Evolutionary conservation across 2,797 vertebrate species (phyloP).

Genomic region (Bradypus variegatus): DNA sequence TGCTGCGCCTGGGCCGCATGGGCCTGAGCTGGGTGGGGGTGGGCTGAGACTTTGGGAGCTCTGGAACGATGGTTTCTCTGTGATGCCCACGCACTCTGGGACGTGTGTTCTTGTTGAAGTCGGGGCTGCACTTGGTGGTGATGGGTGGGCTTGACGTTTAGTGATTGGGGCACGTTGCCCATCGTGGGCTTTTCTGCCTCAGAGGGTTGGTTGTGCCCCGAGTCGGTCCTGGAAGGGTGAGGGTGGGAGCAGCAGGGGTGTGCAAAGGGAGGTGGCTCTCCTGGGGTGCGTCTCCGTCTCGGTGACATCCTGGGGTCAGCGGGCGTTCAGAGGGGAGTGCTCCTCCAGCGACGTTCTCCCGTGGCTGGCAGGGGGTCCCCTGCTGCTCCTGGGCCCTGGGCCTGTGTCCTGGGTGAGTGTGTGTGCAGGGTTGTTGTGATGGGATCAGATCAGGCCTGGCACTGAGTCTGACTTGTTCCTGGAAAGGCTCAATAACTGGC

Average conservation of each 20-base stretch:
- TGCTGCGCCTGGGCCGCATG: too few species aligned
- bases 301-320: too few species aligned
- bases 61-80: background rate
- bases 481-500: too few species aligned
- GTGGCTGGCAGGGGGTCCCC: background rate
- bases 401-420: background rate
- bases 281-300: accelerated
- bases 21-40: background rate
- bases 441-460: background rate
- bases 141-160: too few species aligned
- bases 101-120: too few species aligned
- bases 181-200: too few species aligned
- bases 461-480: background rate
- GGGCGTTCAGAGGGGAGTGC: too few species aligned
- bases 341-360: too few species aligned
- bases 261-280: background rate
- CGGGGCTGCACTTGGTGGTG: too few species aligned
- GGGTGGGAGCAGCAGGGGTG: background rate
- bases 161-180: too few species aligned
- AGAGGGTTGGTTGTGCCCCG: background rate
- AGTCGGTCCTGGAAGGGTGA: background rate
- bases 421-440: background rate
- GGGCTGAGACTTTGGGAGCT: background rate
- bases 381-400: background rate
- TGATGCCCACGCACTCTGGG: background rate